These are phyloP conservation scores for Rotaria sp. DNA, from an alignment of 2,888 invertebrate genomes.

Conservation along the genomic window DNA sequence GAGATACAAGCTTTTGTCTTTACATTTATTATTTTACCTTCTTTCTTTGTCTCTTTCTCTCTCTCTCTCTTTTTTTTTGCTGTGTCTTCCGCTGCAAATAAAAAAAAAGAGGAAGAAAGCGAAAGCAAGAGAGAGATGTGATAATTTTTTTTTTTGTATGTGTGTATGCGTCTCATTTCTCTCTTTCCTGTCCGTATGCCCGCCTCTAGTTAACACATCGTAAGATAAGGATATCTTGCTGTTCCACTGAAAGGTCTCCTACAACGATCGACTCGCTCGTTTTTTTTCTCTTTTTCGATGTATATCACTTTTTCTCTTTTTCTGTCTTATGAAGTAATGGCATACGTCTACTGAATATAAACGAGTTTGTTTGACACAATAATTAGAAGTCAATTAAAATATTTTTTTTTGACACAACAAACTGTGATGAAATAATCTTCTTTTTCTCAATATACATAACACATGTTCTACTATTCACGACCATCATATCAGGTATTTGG, in stretches of 20 bases:
- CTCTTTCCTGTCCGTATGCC: conserved; percentile 15
- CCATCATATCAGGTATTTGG: conserved; percentile 21
- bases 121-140: background rate
- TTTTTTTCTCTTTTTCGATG: background rate
- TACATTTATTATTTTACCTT: conserved; percentile 11
- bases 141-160: background rate
- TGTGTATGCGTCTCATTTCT: conserved; percentile 5
- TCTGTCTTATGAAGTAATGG: background rate
- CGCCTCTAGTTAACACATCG: conserved; percentile 19
- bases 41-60: background rate
- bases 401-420: background rate
- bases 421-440: background rate
- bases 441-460: background rate
- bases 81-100: background rate
- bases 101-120: background rate
- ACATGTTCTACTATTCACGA: conserved; percentile 7
- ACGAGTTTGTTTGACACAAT: conserved; percentile 16
- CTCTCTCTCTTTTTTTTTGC: background rate
- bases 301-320: background rate
- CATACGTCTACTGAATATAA: background rate
- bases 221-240: conserved; percentile 12
- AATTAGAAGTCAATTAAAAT: conserved; percentile 26
- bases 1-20: background rate
- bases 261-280: background rate
- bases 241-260: background rate